These are phyloP conservation scores for Scomber japonicus DNA, from an alignment of 2,113 vertebrate genomes.

Conservation along the genomic window DNA sequence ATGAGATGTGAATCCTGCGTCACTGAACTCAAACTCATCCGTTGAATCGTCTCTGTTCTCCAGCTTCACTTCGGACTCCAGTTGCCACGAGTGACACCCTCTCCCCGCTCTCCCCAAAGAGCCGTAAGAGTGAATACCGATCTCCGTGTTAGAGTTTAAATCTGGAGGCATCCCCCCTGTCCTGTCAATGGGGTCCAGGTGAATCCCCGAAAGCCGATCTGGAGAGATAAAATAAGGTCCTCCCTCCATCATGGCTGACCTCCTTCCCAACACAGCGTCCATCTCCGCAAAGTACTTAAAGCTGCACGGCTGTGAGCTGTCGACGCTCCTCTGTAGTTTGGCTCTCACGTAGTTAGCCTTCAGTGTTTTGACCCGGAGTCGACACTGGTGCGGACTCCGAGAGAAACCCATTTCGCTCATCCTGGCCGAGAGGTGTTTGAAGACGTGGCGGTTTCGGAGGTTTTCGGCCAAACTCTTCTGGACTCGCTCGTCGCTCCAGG, in stretches of 20 bases:
- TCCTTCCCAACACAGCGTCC: constrained; percentile 68
- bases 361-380: constrained; percentile 75
- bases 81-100: constrained; percentile 4
- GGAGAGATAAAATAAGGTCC: constrained; percentile 14
- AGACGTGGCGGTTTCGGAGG: constrained; percentile 75
- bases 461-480: constrained; percentile 77
- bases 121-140: not conserved
- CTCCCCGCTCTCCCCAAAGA: not conserved
- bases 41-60: constrained; percentile 62
- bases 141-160: constrained; percentile 1
- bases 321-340: constrained; percentile 61
- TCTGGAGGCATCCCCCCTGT: not conserved
- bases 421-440: constrained; percentile 74
- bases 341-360: constrained; percentile 77
- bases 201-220: not conserved
- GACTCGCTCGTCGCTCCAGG: constrained; percentile 77
- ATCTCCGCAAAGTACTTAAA: constrained; percentile 76
- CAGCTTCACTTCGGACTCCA: constrained; percentile 61
- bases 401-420: constrained; percentile 76
- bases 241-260: constrained; percentile 3
- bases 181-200: not conserved
- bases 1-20: constrained; percentile 9
- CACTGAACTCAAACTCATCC: constrained; percentile 58
- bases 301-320: constrained; percentile 56
- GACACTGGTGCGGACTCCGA: constrained; percentile 74